Evolutionary conservation across 2,113 vertebrate species (phyloP).

Genomic region (Crotophaga sulcirostris): DNA sequence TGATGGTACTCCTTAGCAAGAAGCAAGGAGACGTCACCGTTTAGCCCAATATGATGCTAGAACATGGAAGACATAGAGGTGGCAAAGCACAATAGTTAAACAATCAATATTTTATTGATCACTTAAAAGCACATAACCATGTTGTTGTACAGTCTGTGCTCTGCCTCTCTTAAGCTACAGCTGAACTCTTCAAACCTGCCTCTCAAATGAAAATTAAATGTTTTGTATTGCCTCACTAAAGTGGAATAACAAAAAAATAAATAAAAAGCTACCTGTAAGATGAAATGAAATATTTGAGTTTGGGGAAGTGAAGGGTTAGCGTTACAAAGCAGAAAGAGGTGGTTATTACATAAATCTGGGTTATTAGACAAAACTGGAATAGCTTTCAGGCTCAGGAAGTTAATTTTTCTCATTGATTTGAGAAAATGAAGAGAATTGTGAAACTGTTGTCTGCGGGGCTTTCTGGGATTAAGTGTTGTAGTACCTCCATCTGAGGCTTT

Average conservation of each 20-base stretch:
- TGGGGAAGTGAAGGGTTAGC: neutral
- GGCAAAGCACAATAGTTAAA: neutral
- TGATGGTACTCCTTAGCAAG: neutral
- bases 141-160: neutral
- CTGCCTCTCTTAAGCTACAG: neutral
- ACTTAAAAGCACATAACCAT: neutral
- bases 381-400: neutral
- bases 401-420: neutral
- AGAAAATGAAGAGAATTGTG: neutral
- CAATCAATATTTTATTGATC: conserved; percentile 3
- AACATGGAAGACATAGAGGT: neutral
- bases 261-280: neutral
- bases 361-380: neutral
- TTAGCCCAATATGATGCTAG: neutral
- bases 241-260: neutral
- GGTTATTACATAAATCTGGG: neutral
- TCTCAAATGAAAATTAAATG: neutral
- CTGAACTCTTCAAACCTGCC: conserved; percentile 3
- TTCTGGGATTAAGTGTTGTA: neutral
- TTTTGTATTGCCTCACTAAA: neutral
- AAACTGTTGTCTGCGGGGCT: accelerated
- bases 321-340: neutral
- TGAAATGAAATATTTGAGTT: neutral
- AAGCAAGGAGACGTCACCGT: neutral
- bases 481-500: neutral